Conservation (phyloP, 2,888 invertebrate species). For the Sinohyriopsis cumingii region DNA sequence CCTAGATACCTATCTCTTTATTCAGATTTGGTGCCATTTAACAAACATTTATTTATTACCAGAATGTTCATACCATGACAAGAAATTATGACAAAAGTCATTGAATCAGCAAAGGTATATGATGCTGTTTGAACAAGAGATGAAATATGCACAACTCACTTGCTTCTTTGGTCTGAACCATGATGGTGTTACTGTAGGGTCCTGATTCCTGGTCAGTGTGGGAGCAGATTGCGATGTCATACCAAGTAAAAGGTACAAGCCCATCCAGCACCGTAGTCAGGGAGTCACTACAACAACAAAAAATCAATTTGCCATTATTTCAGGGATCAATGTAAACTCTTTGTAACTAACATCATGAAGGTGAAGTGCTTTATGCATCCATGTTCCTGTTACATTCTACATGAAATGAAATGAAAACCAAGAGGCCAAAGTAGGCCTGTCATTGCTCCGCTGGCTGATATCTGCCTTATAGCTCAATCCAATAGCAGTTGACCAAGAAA, state of each 20-base stretch:
- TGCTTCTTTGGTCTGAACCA: conserved; percentile 80
- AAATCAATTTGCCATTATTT: not conserved
- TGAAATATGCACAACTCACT: conserved; percentile 72
- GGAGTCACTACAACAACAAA: conserved; percentile 72
- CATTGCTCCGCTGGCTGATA: too few species aligned
- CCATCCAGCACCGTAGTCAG: conserved; percentile 76
- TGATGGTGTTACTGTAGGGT: conserved; percentile 78
- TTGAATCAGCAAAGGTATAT: not conserved
- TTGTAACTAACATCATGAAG: too few species aligned
- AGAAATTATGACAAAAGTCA: not conserved
- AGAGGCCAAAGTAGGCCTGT: not conserved
- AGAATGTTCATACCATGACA: not conserved
- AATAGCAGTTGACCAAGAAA: too few species aligned
- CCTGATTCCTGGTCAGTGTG: conserved; percentile 74
- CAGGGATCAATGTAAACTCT: too few species aligned
- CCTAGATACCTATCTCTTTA: not conserved
- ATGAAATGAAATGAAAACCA: not conserved
- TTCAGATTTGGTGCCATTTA: not conserved
- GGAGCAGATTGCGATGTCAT: conserved; percentile 82
- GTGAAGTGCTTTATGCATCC: too few species aligned
- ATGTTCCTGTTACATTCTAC: not conserved
- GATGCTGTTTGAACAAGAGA: too few species aligned
- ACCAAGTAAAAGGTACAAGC: conserved; percentile 80
- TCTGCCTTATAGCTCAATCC: too few species aligned
- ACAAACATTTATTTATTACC: not conserved